These are phyloP conservation scores for Gerris lacustris DNA, from an alignment of 2,888 invertebrate species.

Conservation along the genomic window DNA sequence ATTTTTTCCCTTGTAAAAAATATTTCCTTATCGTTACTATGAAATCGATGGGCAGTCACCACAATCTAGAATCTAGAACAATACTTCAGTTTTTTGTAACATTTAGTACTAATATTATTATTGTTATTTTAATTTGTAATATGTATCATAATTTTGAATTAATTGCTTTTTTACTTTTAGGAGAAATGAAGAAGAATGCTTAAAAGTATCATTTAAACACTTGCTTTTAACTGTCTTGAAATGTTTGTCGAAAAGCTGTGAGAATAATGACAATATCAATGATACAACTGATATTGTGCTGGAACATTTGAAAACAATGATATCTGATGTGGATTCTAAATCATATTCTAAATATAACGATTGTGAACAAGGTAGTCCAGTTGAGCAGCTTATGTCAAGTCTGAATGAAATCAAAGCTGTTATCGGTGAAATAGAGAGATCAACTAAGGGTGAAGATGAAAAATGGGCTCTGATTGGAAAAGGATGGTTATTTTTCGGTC, in stretches of 20 bases:
- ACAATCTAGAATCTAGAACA: too few relatives aligned
- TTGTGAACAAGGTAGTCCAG: neutral
- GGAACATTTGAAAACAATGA: neutral
- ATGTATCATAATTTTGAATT: neutral
- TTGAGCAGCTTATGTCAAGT: neutral
- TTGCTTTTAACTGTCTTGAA: constrained; percentile 27
- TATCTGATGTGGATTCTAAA: neutral
- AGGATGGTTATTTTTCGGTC: constrained; percentile 40
- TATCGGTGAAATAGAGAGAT: neutral
- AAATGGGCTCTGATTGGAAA: constrained; percentile 26
- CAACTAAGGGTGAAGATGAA: constrained; percentile 11
- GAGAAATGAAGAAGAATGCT: constrained; percentile 29
- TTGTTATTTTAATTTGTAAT: neutral
- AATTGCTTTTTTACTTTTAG: constrained; percentile 25
- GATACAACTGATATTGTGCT: neutral
- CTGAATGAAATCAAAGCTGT: neutral
- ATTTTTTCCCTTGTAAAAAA: too few relatives aligned
- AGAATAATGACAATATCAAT: neutral
- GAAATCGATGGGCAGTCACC: too few relatives aligned
- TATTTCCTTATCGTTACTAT: too few relatives aligned
- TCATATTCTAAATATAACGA: constrained; percentile 11
- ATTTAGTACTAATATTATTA: constrained; percentile 7
- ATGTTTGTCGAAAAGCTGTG: constrained; percentile 4
- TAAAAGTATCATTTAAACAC: constrained; percentile 25
- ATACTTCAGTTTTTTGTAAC: constrained; percentile 11